Conservation (phyloP, 1,140 invertebrate genomes). For the Anagrus nilaparvatae region DNA sequence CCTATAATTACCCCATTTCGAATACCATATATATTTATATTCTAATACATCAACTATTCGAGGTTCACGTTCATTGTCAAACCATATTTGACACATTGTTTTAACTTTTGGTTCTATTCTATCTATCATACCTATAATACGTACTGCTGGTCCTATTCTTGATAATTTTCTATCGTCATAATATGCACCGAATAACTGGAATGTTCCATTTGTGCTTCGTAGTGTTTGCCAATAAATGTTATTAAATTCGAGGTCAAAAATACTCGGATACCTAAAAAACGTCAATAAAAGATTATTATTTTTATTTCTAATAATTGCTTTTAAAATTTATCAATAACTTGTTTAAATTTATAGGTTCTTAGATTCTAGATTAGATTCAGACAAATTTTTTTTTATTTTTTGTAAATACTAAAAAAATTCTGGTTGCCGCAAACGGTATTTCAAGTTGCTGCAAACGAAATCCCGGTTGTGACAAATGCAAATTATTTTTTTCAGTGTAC, state of each 20-base stretch:
- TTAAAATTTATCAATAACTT: too few relatives aligned
- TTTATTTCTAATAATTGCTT: too few relatives aligned
- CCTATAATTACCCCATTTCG: constrained; percentile 90
- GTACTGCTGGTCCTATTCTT: constrained; percentile 65
- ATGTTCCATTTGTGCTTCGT: constrained; percentile 69
- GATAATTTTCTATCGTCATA: constrained; percentile 71
- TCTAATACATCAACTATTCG: constrained; percentile 71
- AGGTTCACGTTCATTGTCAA: constrained; percentile 66
- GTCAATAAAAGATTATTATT: too few relatives aligned
- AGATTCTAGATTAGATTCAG: too few relatives aligned
- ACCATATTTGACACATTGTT: constrained; percentile 85
- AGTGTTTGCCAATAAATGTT: constrained; percentile 86
- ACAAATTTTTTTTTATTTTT: too few relatives aligned
- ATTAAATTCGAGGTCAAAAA: constrained; percentile 83
- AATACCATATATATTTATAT: constrained; percentile 91
- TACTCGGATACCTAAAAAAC: constrained; percentile 64
- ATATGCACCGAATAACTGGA: constrained; percentile 82
- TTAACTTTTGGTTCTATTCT: constrained; percentile 72
- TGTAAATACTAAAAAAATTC: too few relatives aligned
- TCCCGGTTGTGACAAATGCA: too few relatives aligned
- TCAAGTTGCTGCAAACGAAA: too few relatives aligned
- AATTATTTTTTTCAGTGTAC: too few relatives aligned
- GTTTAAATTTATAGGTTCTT: too few relatives aligned
- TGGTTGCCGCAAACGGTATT: too few relatives aligned
- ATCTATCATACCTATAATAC: constrained; percentile 85